Conservation (phyloP, 2,888 invertebrate species). For the Synanthedon formicaeformis region DNA sequence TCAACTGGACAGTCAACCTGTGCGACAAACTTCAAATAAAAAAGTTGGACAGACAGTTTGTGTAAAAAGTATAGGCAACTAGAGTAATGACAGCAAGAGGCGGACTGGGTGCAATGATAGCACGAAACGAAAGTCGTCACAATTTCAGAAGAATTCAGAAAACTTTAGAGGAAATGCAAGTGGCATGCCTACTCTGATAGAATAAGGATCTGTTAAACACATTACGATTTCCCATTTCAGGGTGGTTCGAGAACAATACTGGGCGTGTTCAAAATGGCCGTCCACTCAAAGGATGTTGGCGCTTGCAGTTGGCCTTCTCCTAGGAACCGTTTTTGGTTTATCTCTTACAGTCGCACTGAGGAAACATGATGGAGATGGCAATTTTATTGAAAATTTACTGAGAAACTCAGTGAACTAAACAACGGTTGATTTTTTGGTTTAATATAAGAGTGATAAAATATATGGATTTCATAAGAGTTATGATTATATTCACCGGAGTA, state of each 20-base stretch:
- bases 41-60: too few relatives aligned
- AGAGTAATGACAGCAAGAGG: too few relatives aligned
- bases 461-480: too few relatives aligned
- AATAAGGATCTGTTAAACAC: too few relatives aligned
- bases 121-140: background rate
- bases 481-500: too few relatives aligned
- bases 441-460: too few relatives aligned
- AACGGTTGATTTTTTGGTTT: background rate
- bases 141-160: background rate
- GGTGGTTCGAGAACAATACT: constrained; percentile 57
- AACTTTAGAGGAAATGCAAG: background rate
- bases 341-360: constrained; percentile 25
- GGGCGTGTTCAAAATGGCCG: constrained; percentile 56
- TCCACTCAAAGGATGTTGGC: constrained; percentile 38
- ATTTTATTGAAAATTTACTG: constrained; percentile 24
- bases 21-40: too few relatives aligned
- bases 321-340: constrained; percentile 46
- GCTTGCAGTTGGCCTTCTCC: constrained; percentile 37
- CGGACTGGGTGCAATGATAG: too few relatives aligned
- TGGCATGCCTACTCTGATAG: background rate
- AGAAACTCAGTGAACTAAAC: constrained; percentile 17
- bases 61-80: too few relatives aligned
- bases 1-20: too few relatives aligned
- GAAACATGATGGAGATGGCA: constrained; percentile 14
- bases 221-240: constrained; percentile 23